These are phyloP conservation scores for Chiroxiphia lanceolata DNA, from an alignment of 2,797 vertebrate genomes.

Conservation along the genomic window DNA sequence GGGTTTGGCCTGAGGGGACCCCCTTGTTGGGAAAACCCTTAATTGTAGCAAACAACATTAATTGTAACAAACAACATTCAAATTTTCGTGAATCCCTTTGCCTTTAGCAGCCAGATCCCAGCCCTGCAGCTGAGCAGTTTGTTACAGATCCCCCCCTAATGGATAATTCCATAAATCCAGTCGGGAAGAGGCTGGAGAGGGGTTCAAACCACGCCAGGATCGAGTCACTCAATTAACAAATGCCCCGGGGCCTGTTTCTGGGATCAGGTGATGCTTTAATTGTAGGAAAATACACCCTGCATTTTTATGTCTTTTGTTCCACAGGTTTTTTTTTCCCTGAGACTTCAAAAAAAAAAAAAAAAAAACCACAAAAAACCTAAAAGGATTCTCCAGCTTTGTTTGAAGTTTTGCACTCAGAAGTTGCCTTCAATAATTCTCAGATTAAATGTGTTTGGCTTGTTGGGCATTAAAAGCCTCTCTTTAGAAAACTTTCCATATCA, in stretches of 20 bases:
- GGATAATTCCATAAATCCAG: slow-evolving; percentile 73
- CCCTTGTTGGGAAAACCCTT: no score
- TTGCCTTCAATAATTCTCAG: not conserved
- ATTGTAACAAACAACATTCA: no score
- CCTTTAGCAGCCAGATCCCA: no score
- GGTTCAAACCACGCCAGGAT: slow-evolving; percentile 74
- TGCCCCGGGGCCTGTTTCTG: slow-evolving; percentile 77
- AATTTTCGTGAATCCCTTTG: no score
- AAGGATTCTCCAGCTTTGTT: not conserved
- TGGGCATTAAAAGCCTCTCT: not conserved
- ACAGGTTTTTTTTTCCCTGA: not conserved
- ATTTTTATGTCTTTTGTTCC: not conserved
- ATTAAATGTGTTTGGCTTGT: not conserved
- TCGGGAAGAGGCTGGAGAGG: slow-evolving; percentile 63
- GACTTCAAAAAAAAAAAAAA: not conserved
- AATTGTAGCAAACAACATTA: no score
- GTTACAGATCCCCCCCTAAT: slow-evolving; percentile 78
- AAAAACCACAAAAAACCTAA: no score
- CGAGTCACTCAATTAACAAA: slow-evolving; percentile 20
- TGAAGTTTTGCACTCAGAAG: not conserved
- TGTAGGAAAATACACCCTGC: not conserved
- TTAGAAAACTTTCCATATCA: slow-evolving; percentile 22
- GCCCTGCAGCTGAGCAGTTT: slow-evolving; percentile 77
- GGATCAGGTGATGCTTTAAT: slow-evolving; percentile 74
- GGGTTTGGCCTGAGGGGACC: no score